Evolutionary conservation across 2,888 invertebrate species (phyloP), one percentile per base, ranked within the genome.

Genomic region (Callimorpha dominula): DNA sequence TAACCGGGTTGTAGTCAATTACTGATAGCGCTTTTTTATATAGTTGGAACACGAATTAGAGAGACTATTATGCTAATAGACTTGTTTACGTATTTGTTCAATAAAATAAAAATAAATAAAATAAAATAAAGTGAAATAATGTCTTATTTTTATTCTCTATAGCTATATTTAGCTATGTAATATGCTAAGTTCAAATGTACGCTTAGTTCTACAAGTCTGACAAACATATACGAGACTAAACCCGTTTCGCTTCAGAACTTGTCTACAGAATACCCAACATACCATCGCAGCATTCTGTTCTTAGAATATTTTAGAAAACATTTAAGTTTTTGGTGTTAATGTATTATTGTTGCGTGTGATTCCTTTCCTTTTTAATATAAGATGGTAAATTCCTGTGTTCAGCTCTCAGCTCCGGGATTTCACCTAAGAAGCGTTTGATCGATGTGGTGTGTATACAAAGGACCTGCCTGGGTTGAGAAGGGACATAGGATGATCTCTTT

Each of bases 401-500:
- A 46, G 9, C 42, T 8, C 2, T 31, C 31, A 31, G 31, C 31
- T 31, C 31, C 3, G 20, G n/a, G 20, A 50, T 49, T 40, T 15
- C 42, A 12, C 42, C 20, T 40, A 70, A 70, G 66, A 54, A 54
- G 54, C 15, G 60, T n/a, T 40, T 49, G 63, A 73, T 70, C 66
- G 54, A 52, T 73, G 43, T 62, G 66, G 46, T n/a, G 46, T 40
- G 66, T 71, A 57, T 60, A 57, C 65, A 11, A 68, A 68, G 52
- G 60, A 65, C 46, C 66, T 70, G 66, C 17, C 63, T 49, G 49
- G 71, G 65, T 8, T 65, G 46, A 49, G 75, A 72, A 82, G 77
- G 79, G 77, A 77, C 71, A 77, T 74, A 73, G 71, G 68, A 72
- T 72, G 73, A 78, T 76, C 73, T 74, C 72, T 70, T 69, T 78